These are phyloP conservation scores for Merluccius polli DNA, from an alignment of 2,797 vertebrate genomes.

Conservation along the genomic window DNA sequence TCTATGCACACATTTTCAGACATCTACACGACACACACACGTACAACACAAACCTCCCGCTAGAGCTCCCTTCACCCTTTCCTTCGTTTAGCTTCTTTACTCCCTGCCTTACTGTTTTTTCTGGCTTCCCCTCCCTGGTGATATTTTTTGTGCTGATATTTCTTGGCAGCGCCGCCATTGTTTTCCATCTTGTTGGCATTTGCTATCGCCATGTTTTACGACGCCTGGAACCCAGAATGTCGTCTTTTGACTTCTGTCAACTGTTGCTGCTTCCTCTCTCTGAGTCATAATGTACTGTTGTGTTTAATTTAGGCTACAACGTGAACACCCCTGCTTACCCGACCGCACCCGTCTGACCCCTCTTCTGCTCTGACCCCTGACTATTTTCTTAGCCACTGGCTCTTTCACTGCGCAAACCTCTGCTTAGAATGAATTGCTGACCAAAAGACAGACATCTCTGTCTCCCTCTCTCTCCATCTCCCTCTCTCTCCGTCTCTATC, in stretches of 20 bases:
- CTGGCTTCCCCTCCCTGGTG: too few species aligned
- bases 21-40: not conserved
- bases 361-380: not conserved
- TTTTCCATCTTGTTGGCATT: not conserved
- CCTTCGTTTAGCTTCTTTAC: too few species aligned
- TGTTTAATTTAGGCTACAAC: not conserved
- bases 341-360: not conserved
- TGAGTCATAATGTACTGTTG: not conserved
- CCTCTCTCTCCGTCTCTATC: too few species aligned
- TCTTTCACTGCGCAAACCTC: not conserved
- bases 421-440: not conserved
- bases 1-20: not conserved
- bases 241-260: constrained; percentile 12
- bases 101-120: not conserved
- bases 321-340: too few species aligned
- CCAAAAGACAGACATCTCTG: too few species aligned
- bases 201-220: not conserved
- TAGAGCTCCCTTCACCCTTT: too few species aligned
- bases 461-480: too few species aligned
- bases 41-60: not conserved
- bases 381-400: not conserved
- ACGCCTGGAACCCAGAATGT: not conserved
- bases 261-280: constrained; percentile 8
- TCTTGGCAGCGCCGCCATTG: not conserved
- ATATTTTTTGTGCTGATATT: not conserved